Evolutionary conservation across 2,888 invertebrate species (phyloP).

Genomic region (Ectemnius lituratus): DNA sequence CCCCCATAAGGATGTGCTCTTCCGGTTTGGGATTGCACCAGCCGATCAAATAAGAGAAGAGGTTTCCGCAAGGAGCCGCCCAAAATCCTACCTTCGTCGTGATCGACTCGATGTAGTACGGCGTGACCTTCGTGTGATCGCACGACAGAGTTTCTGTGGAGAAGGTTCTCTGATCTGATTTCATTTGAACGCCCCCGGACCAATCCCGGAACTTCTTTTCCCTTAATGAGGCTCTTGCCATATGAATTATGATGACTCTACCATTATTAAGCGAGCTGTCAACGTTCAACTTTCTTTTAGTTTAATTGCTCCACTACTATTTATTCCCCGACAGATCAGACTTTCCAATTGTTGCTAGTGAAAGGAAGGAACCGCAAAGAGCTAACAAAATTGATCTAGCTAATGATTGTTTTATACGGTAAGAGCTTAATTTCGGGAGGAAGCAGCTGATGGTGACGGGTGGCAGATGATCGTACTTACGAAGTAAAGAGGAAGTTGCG

Average conservation of each 20-base stretch:
- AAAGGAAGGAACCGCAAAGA: background rate
- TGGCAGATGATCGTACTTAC: conserved; percentile 80
- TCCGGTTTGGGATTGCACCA: conserved; percentile 90
- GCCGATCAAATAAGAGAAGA: conserved; percentile 90
- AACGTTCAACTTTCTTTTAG: conserved; percentile 4
- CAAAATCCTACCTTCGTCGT: conserved; percentile 89
- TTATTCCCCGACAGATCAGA: too few relatives aligned
- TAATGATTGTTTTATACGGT: background rate
- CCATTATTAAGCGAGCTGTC: background rate
- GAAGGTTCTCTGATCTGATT: conserved; percentile 31
- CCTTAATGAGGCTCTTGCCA: conserved; percentile 3
- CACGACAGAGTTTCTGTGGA: conserved; percentile 89
- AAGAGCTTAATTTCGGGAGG: background rate
- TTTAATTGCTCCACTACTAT: background rate
- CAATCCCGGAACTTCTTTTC: conserved; percentile 6
- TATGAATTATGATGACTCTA: too few relatives aligned
- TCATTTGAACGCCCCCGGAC: conserved; percentile 20
- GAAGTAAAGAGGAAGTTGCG: conserved; percentile 88
- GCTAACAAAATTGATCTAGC: background rate
- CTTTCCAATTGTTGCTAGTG: too few relatives aligned
- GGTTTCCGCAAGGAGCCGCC: conserved; percentile 90
- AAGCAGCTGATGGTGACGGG: background rate
- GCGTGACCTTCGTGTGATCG: conserved; percentile 94
- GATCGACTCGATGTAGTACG: conserved; percentile 93
- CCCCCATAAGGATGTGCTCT: conserved; percentile 92